These are phyloP conservation scores for Selenia dentaria DNA, from an alignment of 2,888 invertebrate genomes.

Conservation along the genomic window DNA sequence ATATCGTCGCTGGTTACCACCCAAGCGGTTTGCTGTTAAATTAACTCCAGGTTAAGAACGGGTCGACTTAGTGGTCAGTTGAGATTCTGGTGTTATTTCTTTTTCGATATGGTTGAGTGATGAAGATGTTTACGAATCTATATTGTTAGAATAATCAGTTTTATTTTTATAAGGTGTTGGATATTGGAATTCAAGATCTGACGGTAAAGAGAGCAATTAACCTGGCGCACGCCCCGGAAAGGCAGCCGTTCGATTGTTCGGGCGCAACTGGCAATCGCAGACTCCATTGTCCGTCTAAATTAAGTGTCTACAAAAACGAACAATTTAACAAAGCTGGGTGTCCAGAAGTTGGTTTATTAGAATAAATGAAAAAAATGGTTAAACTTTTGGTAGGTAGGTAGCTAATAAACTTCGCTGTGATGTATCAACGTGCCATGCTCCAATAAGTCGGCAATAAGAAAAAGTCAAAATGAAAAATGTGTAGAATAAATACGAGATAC, in stretches of 20 bases:
- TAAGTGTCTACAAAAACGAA: conserved; percentile 61
- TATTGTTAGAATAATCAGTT: conserved; percentile 41
- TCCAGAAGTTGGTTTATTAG: conserved; percentile 29
- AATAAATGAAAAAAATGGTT: conserved; percentile 24
- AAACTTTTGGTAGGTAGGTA: no score
- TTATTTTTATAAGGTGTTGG: conserved; percentile 36
- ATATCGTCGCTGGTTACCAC: conserved; percentile 74
- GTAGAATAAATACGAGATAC: no score
- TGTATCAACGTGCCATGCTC: no score
- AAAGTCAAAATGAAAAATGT: no score
- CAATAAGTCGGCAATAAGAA: no score
- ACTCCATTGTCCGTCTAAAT: conserved; percentile 69
- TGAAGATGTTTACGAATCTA: conserved; percentile 38
- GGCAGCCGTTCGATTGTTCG: conserved; percentile 60
- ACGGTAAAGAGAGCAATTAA: conserved; percentile 70
- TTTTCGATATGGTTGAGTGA: conserved; percentile 20
- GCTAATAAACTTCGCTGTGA: no score
- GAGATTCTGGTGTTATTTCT: conserved; percentile 37
- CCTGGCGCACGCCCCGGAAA: conserved; percentile 62
- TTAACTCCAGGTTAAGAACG: conserved; percentile 70
- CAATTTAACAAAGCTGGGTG: conserved; percentile 38
- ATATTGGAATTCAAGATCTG: conserved; percentile 59
- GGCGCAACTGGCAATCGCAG: conserved; percentile 56
- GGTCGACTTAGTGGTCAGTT: conserved; percentile 51
- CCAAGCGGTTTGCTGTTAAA: conserved; percentile 68